phyloP scores from a whole-genome alignment of 2,888 invertebrate species.

The Acleris holmiana region DNA sequence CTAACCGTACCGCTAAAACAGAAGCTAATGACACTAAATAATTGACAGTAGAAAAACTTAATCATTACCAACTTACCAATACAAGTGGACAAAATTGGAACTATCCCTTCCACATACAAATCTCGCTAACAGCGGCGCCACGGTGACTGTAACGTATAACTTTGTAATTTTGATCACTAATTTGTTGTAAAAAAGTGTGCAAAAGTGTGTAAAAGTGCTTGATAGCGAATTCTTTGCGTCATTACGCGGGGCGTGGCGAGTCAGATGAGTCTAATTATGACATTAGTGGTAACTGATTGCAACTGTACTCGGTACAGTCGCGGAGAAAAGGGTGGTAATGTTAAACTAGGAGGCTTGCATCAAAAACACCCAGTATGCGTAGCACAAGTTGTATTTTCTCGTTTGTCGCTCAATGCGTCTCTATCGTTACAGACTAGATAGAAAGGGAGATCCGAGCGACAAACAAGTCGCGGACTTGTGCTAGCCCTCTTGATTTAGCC shows the following conservation, averaged over 20 bases:
- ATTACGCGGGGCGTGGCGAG: constrained; percentile 21
- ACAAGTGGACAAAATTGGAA: not conserved
- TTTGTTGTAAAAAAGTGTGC: not conserved
- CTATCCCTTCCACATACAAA: not conserved
- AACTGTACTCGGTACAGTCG: constrained; percentile 31
- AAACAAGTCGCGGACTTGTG: too few species aligned
- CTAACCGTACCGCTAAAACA: constrained; percentile 9
- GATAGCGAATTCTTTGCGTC: constrained; percentile 22
- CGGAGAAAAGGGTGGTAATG: not conserved
- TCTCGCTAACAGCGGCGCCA: not conserved
- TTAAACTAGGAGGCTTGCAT: not conserved
- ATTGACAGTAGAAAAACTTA: constrained; percentile 17
- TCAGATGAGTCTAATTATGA: constrained; percentile 44
- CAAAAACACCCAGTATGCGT: too few species aligned
- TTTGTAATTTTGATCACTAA: constrained; percentile 6
- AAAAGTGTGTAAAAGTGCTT: constrained; percentile 20
- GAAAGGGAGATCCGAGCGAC: too few species aligned
- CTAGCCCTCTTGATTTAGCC: too few species aligned
- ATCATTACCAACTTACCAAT: not conserved
- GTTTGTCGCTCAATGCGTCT: too few species aligned
- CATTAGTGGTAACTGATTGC: constrained; percentile 44
- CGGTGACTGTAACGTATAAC: not conserved
- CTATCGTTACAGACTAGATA: too few species aligned
- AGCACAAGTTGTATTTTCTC: too few species aligned
- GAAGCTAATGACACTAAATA: constrained; percentile 18